These are phyloP conservation scores for Eospalax fontanierii DNA, from an alignment of 2,797 vertebrate genomes.

Conservation along the genomic window DNA sequence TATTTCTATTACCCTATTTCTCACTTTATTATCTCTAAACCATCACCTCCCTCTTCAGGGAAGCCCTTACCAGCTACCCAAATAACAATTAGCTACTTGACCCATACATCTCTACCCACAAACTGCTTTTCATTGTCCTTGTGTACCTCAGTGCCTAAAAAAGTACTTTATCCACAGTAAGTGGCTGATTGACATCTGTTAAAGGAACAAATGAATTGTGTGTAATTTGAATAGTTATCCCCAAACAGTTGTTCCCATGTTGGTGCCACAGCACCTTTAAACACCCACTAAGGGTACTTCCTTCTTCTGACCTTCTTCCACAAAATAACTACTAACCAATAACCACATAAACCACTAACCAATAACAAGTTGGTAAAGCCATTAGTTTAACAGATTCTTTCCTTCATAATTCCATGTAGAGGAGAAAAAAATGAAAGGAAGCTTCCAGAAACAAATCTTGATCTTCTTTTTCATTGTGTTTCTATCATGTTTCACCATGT, in stretches of 20 bases:
- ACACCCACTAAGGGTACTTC: background rate
- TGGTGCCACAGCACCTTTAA: background rate
- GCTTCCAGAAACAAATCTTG: background rate
- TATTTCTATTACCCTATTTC: background rate
- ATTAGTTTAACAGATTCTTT: slow-evolving; percentile 18
- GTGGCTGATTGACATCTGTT: background rate
- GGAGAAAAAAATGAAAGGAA: slow-evolving; percentile 3
- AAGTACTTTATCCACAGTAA: background rate
- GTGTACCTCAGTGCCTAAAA: background rate
- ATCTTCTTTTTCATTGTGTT: background rate
- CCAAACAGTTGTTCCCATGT: background rate
- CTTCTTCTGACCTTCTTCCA: background rate
- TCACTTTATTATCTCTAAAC: background rate
- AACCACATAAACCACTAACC: slow-evolving; percentile 34
- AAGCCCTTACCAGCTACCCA: background rate
- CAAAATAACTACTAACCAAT: background rate
- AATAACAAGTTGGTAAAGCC: slow-evolving; percentile 40
- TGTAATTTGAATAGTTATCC: background rate
- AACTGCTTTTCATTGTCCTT: slow-evolving; percentile 16
- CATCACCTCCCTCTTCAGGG: background rate
- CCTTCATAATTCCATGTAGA: slow-evolving; percentile 28
- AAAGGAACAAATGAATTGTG: background rate
- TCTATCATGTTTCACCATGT: too few species aligned
- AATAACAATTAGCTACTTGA: background rate
- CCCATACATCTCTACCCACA: background rate